These are phyloP conservation scores for Epistrophella euchroma DNA, from an alignment of 2,888 invertebrate genomes.

Conservation along the genomic window DNA sequence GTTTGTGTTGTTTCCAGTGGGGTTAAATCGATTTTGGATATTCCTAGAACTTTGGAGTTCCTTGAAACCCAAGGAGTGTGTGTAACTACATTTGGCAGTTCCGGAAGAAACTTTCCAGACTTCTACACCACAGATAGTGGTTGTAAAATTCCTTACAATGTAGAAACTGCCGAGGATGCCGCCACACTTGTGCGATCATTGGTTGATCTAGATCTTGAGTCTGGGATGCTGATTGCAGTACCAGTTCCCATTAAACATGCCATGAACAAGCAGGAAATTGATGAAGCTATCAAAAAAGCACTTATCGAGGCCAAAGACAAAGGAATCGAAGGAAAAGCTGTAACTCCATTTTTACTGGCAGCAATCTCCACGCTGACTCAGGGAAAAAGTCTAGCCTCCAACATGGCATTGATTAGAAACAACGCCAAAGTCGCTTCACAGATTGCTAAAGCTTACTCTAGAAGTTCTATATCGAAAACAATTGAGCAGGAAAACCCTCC, in stretches of 20 bases:
- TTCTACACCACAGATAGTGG: slow-evolving; percentile 95
- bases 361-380: slow-evolving; percentile 91
- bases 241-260: slow-evolving; percentile 92
- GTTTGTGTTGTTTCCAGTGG: slow-evolving; percentile 98
- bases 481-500: slow-evolving; percentile 66
- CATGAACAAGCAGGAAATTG: slow-evolving; percentile 85
- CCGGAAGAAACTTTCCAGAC: slow-evolving; percentile 92
- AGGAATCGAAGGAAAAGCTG: slow-evolving; percentile 91
- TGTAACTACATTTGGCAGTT: slow-evolving; percentile 90
- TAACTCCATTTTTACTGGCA: slow-evolving; percentile 95
- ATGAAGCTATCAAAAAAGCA: slow-evolving; percentile 89
- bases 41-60: slow-evolving; percentile 96
- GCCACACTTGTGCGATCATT: slow-evolving; percentile 88
- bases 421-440: slow-evolving; percentile 94
- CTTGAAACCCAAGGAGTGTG: slow-evolving; percentile 98
- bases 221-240: slow-evolving; percentile 94
- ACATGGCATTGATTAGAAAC: slow-evolving; percentile 96
- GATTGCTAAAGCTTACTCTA: slow-evolving; percentile 88
- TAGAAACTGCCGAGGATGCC: slow-evolving; percentile 87
- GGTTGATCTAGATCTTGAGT: slow-evolving; percentile 85
- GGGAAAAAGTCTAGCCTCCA: slow-evolving; percentile 93
- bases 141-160: slow-evolving; percentile 88
- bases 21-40: slow-evolving; percentile 98
- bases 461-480: slow-evolving; percentile 9
- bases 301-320: slow-evolving; percentile 86